Percentiles rank a stretch among this genome's conserved stretches.
Conservation (phyloP, 2,113 vertebrate genomes). For the Smithornis capensis region DNA sequence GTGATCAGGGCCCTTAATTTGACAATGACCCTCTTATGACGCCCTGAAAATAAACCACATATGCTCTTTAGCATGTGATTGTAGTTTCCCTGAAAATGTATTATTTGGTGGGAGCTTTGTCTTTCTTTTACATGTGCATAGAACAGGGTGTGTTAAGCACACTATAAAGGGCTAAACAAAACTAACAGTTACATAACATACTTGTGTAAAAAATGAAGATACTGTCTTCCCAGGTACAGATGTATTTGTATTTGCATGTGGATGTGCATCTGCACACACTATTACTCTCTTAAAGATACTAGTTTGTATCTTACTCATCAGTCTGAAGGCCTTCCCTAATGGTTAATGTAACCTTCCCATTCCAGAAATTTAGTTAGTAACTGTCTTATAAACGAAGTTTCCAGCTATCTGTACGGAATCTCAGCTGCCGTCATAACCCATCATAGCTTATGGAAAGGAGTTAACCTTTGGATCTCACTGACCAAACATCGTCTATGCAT, state of each 20-base stretch:
- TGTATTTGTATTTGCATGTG: not conserved
- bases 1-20: not conserved
- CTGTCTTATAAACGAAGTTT: not conserved
- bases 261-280: rapidly evolving
- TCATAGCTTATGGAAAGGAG: not conserved
- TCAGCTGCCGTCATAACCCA: not conserved
- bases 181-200: not conserved
- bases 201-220: not conserved
- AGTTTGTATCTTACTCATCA: not conserved
- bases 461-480: not conserved
- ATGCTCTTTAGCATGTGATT: not conserved
- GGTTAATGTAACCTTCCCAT: not conserved
- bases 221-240: not conserved
- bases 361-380: not conserved
- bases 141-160: not conserved
- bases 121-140: not conserved
- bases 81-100: not conserved
- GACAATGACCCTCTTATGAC: not conserved
- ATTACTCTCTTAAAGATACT: not conserved
- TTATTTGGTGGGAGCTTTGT: not conserved
- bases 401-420: not conserved
- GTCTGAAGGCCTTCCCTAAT: not conserved
- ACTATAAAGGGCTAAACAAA: not conserved
- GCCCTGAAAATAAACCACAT: not conserved
- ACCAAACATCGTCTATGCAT: not conserved